Evolutionary conservation across 2,888 invertebrate genomes (phyloP).

Genomic region (Aricia artaxerxes): DNA sequence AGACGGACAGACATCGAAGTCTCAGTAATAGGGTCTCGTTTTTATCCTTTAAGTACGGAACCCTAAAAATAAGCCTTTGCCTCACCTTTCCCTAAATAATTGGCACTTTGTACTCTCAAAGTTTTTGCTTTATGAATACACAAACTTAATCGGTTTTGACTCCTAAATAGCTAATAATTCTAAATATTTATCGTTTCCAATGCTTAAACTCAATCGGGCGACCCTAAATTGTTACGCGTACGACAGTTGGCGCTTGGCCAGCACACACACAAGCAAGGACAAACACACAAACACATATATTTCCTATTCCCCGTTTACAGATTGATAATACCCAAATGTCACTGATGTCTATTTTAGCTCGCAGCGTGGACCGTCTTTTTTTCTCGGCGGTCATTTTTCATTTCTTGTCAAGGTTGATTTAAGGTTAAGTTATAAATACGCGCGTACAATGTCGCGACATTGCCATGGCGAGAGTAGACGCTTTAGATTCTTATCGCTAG

Average conservation of each 20-base stretch:
- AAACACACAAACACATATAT: conserved; percentile 45
- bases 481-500: background rate
- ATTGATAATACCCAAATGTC: conserved; percentile 78
- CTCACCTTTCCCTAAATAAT: too few species aligned
- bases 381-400: conserved; percentile 63
- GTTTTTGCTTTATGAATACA: background rate
- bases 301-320: conserved; percentile 69
- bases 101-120: too few species aligned
- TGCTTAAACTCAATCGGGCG: conserved; percentile 1
- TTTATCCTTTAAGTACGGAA: too few species aligned
- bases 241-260: conserved; percentile 48
- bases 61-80: too few species aligned
- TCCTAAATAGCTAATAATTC: background rate
- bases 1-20: too few species aligned
- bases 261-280: conserved; percentile 31
- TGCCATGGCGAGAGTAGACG: conserved; percentile 41
- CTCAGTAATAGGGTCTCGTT: too few species aligned
- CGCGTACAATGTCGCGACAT: conserved; percentile 53
- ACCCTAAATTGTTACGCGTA: conserved; percentile 17
- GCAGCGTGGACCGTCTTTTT: conserved; percentile 57
- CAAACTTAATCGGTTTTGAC: background rate
- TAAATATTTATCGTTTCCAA: background rate
- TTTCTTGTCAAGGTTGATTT: conserved; percentile 79
- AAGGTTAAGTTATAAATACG: conserved; percentile 75
- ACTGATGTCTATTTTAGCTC: conserved; percentile 66